Evolutionary conservation across 2,797 vertebrate species (phyloP).

Genomic region (Enteromius unitaeniatus): DNA sequence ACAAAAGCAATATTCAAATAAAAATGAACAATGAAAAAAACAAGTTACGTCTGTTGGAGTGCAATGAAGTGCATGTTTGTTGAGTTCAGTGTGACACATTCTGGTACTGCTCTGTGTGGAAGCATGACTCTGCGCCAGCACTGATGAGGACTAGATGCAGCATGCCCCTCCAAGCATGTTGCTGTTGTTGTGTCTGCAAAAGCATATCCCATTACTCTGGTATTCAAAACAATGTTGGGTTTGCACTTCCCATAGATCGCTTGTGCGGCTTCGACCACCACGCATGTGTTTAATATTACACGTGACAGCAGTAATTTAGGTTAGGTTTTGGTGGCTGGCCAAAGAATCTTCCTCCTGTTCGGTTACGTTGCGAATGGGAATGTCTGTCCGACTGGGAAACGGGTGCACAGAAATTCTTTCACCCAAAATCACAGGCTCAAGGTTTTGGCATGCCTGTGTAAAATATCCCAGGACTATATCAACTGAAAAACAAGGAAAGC

Average conservation of each 20-base stretch:
- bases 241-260: constrained; percentile 4
- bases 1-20: not conserved
- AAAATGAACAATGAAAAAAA: not conserved
- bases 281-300: constrained; percentile 23
- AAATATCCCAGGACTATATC: constrained; percentile 31
- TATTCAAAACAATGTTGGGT: constrained; percentile 35
- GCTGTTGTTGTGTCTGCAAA: constrained; percentile 32
- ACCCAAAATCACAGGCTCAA: constrained; percentile 35
- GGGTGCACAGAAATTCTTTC: constrained; percentile 17
- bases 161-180: constrained; percentile 29
- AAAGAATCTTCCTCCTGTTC: not conserved
- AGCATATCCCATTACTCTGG: constrained; percentile 18
- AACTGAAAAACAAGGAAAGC: constrained; percentile 28
- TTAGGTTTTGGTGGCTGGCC: constrained; percentile 4
- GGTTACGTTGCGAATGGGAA: not conserved
- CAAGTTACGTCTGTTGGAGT: not conserved
- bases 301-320: constrained; percentile 16
- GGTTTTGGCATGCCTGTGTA: constrained; percentile 43
- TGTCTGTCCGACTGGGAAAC: constrained; percentile 17
- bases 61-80: constrained; percentile 32
- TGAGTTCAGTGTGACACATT: constrained; percentile 47
- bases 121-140: constrained; percentile 43
- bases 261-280: not conserved
- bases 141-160: constrained; percentile 40
- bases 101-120: constrained; percentile 47